A percentile compares a stretch with the other conserved stretches of the same genome.
Evolutionary conservation across 2,113 vertebrate genomes (phyloP).

Genomic region (Chaetodon trifascialis): DNA sequence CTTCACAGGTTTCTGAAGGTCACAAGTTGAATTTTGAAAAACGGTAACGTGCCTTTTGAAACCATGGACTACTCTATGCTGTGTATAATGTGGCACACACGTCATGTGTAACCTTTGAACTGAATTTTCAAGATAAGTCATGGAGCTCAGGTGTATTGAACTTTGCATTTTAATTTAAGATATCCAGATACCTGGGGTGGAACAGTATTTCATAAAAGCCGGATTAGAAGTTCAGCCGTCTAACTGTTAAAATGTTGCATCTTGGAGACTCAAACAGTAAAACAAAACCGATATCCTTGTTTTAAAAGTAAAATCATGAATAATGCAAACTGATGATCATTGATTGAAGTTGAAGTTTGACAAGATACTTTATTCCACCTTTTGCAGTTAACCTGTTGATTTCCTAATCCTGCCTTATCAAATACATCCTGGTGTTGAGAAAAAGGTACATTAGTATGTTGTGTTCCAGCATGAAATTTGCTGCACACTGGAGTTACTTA

Average conservation of each 20-base stretch:
- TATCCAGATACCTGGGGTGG: background rate
- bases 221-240: constrained; percentile 2
- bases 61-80: background rate
- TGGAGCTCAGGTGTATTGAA: constrained; percentile 1
- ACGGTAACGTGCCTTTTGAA: background rate
- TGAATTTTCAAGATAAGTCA: constrained; percentile 11
- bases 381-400: background rate
- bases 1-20: background rate
- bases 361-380: background rate
- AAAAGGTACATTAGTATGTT: background rate
- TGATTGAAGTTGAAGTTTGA: background rate
- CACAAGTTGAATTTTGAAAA: background rate
- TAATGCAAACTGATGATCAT: background rate
- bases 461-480: constrained; percentile 14
- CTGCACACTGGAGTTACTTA: constrained; percentile 18
- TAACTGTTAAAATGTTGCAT: background rate
- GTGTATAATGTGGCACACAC: background rate
- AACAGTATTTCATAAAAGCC: constrained; percentile 33
- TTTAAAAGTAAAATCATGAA: background rate
- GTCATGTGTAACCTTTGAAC: constrained; percentile 31
- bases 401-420: constrained; percentile 1
- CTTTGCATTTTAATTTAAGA: constrained; percentile 12
- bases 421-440: background rate
- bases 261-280: background rate
- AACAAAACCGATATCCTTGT: background rate